Conservation (phyloP, 2,113 vertebrate species). For the Crocuta crocuta region DNA sequence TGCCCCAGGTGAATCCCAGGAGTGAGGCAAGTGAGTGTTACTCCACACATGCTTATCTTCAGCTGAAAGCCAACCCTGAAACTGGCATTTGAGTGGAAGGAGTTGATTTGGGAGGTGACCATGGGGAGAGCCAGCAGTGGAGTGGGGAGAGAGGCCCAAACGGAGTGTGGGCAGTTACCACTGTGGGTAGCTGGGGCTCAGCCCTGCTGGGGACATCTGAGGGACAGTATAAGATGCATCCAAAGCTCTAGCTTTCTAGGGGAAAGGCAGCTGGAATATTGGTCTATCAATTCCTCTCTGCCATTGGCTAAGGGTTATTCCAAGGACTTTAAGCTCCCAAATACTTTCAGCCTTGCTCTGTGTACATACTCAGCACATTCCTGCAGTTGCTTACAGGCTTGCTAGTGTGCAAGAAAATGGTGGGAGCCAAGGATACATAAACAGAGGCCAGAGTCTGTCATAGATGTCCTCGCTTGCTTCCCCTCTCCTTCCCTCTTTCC, state of each 20-base stretch:
- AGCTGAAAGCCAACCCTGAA: background rate
- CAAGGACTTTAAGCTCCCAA: background rate
- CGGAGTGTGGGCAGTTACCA: background rate
- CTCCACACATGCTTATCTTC: background rate
- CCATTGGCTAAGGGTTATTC: background rate
- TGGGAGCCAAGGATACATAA: background rate
- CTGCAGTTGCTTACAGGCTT: background rate
- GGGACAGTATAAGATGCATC: background rate
- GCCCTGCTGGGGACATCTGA: background rate
- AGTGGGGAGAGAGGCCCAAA: background rate
- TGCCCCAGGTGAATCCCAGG: background rate
- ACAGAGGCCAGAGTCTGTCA: background rate
- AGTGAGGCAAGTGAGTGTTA: background rate
- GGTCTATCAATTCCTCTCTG: background rate
- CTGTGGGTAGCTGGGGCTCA: background rate
- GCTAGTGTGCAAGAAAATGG: background rate
- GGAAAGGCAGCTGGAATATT: background rate
- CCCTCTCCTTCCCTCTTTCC: too few species aligned
- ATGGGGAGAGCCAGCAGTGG: background rate
- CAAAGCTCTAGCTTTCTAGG: background rate
- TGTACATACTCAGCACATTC: background rate
- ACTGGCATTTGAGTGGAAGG: background rate
- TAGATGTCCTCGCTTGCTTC: fast-evolving
- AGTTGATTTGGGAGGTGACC: background rate
- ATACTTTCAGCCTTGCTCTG: background rate